phyloP scores from a whole-genome alignment of 2,797 vertebrate species.

The Thalassophryne amazonica region DNA sequence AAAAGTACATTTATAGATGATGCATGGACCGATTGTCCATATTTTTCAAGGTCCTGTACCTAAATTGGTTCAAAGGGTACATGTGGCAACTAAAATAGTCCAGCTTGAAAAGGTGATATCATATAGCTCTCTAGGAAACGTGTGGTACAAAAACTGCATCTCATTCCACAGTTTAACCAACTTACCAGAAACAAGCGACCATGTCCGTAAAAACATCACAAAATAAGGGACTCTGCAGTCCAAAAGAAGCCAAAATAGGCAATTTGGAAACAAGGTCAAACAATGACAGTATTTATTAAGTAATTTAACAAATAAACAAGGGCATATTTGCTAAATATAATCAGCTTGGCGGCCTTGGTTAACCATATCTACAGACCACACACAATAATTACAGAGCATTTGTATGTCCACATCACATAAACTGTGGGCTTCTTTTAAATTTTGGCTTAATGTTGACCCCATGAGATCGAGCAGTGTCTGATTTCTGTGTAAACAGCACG shows the following conservation, averaged over 20 bases:
- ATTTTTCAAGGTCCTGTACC: conserved; percentile 39
- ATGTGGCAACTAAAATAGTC: conserved; percentile 44
- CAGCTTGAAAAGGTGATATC: conserved; percentile 54
- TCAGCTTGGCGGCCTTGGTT: too few species aligned
- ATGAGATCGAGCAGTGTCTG: conserved; percentile 15
- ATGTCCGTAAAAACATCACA: too few species aligned
- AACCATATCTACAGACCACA: conserved; percentile 57
- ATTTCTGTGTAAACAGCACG: conserved; percentile 32
- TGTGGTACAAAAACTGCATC: conserved; percentile 38
- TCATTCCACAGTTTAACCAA: conserved; percentile 44
- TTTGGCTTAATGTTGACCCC: conserved; percentile 19
- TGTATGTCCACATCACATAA: conserved; percentile 33
- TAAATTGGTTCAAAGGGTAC: conserved; percentile 40
- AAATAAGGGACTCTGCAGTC: too few species aligned
- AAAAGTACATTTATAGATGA: not conserved
- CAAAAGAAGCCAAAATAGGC: too few species aligned
- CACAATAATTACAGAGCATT: conserved; percentile 64
- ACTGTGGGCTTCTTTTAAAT: conserved; percentile 47
- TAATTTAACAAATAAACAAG: too few species aligned
- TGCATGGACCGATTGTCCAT: conserved; percentile 4
- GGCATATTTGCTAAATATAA: too few species aligned
- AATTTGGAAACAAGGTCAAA: too few species aligned
- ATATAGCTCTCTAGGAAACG: conserved; percentile 33
- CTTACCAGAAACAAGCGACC: too few species aligned
- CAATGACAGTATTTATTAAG: too few species aligned